Evolutionary conservation across 2,113 vertebrate genomes (phyloP), one percentile per base, ranked within the genome.

Genomic region (Oncorhynchus mykiss): DNA sequence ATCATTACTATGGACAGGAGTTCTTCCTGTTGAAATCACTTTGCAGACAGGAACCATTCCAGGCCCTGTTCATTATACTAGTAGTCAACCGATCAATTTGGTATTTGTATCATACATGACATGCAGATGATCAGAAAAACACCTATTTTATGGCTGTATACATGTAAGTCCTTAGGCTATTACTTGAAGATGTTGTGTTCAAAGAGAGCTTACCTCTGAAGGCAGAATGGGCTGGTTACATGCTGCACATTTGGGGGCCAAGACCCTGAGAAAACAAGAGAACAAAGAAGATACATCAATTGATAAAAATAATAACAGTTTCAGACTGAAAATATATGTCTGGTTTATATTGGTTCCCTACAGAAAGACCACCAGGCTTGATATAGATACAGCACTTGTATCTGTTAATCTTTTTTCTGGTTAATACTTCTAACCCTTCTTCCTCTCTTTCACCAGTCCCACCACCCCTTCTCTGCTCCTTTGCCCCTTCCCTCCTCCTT

Each of bases 171-270:
- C 9, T 45, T 45, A 11, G 39, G 9, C 39, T 45, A 45, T 45
- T 45, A 45, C 39, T 45, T 45, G 39, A 54, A 54, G 14, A 54
- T 16, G 16, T 4, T 54, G 51, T 54, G 51, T 54, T 18, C 16
- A 18, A 54, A 54, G 14, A 64, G 0, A 49, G 49, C 93, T 96
- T 91, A 98, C 97, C 95, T 98, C 95, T 0, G 95, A 93, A 3
- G 97, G 97, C 62, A 99, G 94, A 87, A 99, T 98, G 76, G 96
- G 95, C 82, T 96, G 96, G 59, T 94, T 94, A 80, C 97, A 99
- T 0, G 96, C 95, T 16, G 96, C 95, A 91, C 97, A 99, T 89
- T 99, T 98, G 2, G 97, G 97, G 27, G 97, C 97, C 85, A 99
- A 83, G 73, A 98, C 96, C 89, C 97, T 99, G 79, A 0, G 87